Base-by-base conservation (phyloP, 2,113 vertebrate genomes). In the Puma concolor region DNA sequence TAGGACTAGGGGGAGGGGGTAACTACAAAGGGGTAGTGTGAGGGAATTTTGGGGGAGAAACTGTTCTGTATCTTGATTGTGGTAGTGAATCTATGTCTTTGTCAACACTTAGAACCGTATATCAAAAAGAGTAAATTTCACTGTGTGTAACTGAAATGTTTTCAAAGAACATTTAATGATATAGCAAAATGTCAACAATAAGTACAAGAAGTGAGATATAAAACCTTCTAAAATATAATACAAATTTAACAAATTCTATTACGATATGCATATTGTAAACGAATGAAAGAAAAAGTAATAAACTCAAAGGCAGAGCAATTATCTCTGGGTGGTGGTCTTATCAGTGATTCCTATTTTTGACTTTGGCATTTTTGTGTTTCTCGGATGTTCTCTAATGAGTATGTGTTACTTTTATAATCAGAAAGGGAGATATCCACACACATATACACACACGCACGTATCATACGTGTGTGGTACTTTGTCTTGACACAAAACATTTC, bases 1-100 rank as follows among this genome's bases (percentile, higher is more conserved):
- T 16, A 63, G 31, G n/a, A 15, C 23, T 2, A 23, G 27, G 7
- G 14, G 11, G 21, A 44, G 19, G 38, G 2, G 2, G 6, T 69
- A 10, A 36, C 14, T 60, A 4, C 21, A 52, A 33, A 29, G n/a
- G 66, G 23, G 2, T 15, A 7, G 2, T 2, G 2, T 13, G 16
- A 16, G 60, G 44, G 27, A 19, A 19, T n/a, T 41, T 15, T 10
- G 0, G 12, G 6, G 9, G 31, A 15, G 0, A 6, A 12, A 19
- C 38, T 41, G 14, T 6, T 50, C 54, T 60, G n/a, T n/a, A 2
- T 66, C 69, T 23, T n/a, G 38, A n/a, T 4, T 48, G 29, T 21
- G 57, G 12, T 44, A 27, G 14, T 31, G 27, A 80, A 52, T 23
- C 36, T 81, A 4, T 6, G 60, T 41, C 44, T 52, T 54, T 74